These are phyloP conservation scores for Liopterus haemorrhoidalis DNA, from an alignment of 2,888 invertebrate species.

Conservation along the genomic window DNA sequence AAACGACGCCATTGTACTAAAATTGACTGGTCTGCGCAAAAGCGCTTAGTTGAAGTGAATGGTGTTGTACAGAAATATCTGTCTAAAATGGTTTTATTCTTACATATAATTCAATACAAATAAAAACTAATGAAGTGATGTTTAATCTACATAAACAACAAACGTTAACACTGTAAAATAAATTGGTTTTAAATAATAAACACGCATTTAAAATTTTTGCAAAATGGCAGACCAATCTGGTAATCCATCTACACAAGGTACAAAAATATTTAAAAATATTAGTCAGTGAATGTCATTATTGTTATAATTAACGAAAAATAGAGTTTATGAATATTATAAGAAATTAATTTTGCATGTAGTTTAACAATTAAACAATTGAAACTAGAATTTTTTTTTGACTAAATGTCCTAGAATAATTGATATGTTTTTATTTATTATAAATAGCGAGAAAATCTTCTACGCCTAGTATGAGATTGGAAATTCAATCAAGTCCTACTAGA, in stretches of 20 bases:
- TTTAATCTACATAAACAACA: conserved; percentile 11
- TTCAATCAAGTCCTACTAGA: conserved; percentile 34
- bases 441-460: conserved; percentile 21
- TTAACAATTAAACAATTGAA: background rate
- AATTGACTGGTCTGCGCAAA: conserved; percentile 14
- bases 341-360: background rate
- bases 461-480: conserved; percentile 34
- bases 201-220: conserved; percentile 30
- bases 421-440: conserved; percentile 7
- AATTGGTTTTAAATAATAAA: background rate
- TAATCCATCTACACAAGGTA: conserved; percentile 61
- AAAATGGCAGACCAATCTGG: conserved; percentile 69
- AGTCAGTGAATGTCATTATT: conserved; percentile 1
- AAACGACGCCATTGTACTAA: conserved; percentile 30
- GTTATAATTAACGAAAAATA: background rate
- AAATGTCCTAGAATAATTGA: background rate
- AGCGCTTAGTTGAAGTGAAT: conserved; percentile 9
- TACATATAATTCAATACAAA: no score
- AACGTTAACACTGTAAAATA: background rate
- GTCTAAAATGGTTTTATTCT: background rate
- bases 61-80: conserved; percentile 10
- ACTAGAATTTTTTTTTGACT: background rate
- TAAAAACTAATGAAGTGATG: background rate
- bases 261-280: background rate
- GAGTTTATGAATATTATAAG: background rate